Conservation (phyloP, 2,888 invertebrate genomes). For the Fissipunctia ypsillon region DNA sequence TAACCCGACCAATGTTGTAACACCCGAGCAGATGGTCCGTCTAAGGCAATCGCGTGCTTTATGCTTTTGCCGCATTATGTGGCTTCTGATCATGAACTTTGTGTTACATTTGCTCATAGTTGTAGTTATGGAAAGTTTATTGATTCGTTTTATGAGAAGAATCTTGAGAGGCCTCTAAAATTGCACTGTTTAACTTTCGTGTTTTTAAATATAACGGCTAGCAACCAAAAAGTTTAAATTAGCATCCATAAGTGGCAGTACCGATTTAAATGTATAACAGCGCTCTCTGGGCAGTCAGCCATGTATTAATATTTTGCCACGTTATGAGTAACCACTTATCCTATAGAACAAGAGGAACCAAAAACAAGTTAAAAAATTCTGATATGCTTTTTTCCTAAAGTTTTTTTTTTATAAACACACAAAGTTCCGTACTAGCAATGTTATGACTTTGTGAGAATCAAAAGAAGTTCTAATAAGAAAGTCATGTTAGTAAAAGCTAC, state of each 20-base stretch:
- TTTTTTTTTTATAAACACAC: not conserved
- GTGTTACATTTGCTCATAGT: conserved; percentile 24
- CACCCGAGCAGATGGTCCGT: conserved; percentile 56
- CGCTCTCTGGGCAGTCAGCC: too few relatives aligned
- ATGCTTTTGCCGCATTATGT: conserved; percentile 53
- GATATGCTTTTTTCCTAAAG: not conserved
- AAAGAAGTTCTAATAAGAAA: conserved; percentile 21
- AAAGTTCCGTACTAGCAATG: not conserved
- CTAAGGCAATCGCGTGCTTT: conserved; percentile 51
- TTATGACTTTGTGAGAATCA: not conserved
- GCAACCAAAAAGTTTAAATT: not conserved
- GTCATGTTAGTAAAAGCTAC: conserved; percentile 6
- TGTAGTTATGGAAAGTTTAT: conserved; percentile 16
- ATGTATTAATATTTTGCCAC: too few relatives aligned
- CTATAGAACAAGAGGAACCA: not conserved
- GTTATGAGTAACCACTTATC: too few relatives aligned
- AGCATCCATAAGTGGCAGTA: not conserved
- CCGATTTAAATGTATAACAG: not conserved
- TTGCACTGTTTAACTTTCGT: not conserved
- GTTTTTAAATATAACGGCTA: not conserved
- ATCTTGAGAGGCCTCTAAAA: not conserved
- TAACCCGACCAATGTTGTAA: conserved; percentile 69
- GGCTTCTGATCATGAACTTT: conserved; percentile 68
- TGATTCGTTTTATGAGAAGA: not conserved
- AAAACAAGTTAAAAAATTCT: not conserved